phyloP scores from a whole-genome alignment of 2,888 invertebrate species.

The Cantharis nigra region DNA sequence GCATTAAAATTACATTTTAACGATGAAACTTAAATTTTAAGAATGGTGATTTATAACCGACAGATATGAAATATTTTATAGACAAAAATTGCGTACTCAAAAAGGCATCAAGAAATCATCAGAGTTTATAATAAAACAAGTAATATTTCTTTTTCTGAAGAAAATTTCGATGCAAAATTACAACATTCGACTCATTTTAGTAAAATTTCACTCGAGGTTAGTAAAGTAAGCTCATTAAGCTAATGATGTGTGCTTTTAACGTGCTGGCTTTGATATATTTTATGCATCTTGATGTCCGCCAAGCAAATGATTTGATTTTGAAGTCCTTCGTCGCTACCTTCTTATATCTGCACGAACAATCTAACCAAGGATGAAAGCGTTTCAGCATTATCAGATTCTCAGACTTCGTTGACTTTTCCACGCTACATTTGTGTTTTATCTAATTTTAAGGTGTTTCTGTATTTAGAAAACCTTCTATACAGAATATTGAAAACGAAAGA shows the following conservation, averaged over 20 bases:
- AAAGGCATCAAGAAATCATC: constrained; percentile 53
- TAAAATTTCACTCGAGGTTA: neutral
- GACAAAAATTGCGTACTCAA: constrained; percentile 45
- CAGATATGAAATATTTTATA: constrained; percentile 32
- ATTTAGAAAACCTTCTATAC: constrained; percentile 33
- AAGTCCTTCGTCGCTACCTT: constrained; percentile 43
- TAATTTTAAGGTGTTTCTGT: constrained; percentile 47
- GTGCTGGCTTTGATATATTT: constrained; percentile 47
- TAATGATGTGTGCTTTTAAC: constrained; percentile 48
- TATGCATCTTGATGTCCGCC: constrained; percentile 48
- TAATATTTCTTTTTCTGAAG: constrained; percentile 34
- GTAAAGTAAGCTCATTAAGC: constrained; percentile 49
- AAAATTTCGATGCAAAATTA: neutral
- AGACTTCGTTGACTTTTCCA: constrained; percentile 45
- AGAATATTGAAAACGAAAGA: constrained; percentile 11
- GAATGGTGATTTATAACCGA: constrained; percentile 37
- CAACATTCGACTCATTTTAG: neutral
- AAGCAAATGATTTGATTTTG: constrained; percentile 50
- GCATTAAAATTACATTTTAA: constrained; percentile 3
- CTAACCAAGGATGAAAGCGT: constrained; percentile 43
- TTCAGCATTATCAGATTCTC: constrained; percentile 48
- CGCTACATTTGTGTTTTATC: constrained; percentile 49
- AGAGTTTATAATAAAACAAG: constrained; percentile 44
- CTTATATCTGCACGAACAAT: constrained; percentile 48
- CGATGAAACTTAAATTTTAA: constrained; percentile 22